Evolutionary conservation across 35 echinoderm and acorn worm species (phyloP), one percentile per base, ranked within the genome.

Genomic region (Ophiothrix spiculata): DNA sequence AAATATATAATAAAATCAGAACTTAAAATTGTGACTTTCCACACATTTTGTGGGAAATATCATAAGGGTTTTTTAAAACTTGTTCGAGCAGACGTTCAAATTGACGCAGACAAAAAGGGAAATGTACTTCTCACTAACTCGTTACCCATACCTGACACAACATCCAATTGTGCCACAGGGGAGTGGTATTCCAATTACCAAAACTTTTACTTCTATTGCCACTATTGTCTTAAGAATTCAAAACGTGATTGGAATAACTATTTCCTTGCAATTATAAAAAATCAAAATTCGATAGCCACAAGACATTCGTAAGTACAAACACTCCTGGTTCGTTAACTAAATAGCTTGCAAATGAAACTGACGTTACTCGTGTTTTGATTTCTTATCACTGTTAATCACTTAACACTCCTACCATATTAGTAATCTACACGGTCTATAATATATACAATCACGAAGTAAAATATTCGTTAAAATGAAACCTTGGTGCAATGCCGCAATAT

Each of bases 331-430:
- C 42, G 6, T 69, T 69, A 69, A 15, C 60, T 28, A 69, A 69
- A 69, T 69, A 69, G 17, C 60, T 69, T n/a, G 60, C 60, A 12
- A 69, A 69, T 69, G 29, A 69, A 69, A 49, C 17, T 69, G 8
- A 69, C 60, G 60, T 69, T 69, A 69, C 60, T n/a, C 25, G 23
- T 69, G 60, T 69, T 69, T 69, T 69, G 60, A 28, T 69, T 69
- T 69, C 60, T 69, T 69, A 69, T 69, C 60, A 69, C 25, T 69
- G 60, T n/a, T 69, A 69, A 69, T 69, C 60, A 69, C 60, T 1
- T 28, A 11, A 25, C 17, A 15, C 60, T 69, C 60, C 60, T 69
- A 6, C 23, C 60, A 28, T 69, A 69, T 69, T 69, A 69, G 60
- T n/a, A 69, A 69, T 69, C 60, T 69, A 69, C 17, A 15, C 60